phyloP scores from a whole-genome alignment of 2,797 vertebrate species.

The Pantherophis vulpinus region DNA sequence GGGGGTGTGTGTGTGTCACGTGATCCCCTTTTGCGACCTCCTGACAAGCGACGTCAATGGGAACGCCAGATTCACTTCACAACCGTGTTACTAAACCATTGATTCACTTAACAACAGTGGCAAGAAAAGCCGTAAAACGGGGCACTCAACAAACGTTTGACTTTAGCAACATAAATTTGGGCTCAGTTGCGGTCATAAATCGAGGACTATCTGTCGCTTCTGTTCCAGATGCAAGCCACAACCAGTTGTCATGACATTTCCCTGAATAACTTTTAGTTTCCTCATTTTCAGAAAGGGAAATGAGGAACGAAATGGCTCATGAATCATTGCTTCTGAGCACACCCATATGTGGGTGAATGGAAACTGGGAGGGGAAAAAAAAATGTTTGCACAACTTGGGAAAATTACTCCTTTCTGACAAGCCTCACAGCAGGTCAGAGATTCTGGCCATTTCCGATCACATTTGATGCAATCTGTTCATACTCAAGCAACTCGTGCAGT shows the following conservation, averaged over 20 bases:
- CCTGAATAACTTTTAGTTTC: neutral
- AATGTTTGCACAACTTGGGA: neutral
- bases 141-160: neutral
- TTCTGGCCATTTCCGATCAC: slow-evolving; percentile 38
- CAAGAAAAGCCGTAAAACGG: neutral
- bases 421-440: neutral
- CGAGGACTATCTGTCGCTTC: neutral
- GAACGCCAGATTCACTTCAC: neutral
- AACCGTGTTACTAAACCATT: neutral
- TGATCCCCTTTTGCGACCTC: neutral
- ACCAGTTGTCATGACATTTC: neutral
- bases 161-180: neutral
- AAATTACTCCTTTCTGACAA: neutral
- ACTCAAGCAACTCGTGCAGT: neutral
- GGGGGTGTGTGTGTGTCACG: rapidly evolving
- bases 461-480: slow-evolving; percentile 23
- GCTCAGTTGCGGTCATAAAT: neutral
- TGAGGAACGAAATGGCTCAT: neutral
- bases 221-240: neutral
- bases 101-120: neutral
- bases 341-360: neutral
- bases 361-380: neutral
- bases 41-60: rapidly evolving
- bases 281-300: neutral
- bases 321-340: neutral